A percentile compares a stretch with the other conserved stretches of the same genome.
phyloP scores from a whole-genome alignment of 2,888 invertebrate genomes.

The Lithodes maja region DNA sequence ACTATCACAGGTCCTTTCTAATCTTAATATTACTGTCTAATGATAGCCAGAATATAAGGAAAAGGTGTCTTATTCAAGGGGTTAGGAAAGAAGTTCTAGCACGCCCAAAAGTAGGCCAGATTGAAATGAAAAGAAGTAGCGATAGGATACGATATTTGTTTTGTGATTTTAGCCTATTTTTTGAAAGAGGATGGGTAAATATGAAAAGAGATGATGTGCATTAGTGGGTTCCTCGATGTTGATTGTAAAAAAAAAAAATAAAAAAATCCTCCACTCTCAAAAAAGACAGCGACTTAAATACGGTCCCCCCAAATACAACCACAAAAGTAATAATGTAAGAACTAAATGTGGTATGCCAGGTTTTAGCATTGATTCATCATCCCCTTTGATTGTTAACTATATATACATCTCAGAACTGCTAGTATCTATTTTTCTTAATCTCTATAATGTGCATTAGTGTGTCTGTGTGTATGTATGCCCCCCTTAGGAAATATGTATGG shows the following conservation, averaged over 20 bases:
- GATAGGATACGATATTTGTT: conserved; percentile 11
- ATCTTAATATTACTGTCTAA: no score
- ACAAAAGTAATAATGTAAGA: conserved; percentile 54
- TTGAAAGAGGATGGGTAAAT: conserved; percentile 43
- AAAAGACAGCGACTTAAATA: conserved; percentile 26
- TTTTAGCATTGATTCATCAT: conserved; percentile 64
- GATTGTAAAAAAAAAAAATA: conserved; percentile 36
- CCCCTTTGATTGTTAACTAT: conserved; percentile 61
- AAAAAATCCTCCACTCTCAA: conserved; percentile 51
- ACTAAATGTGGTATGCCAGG: conserved; percentile 51
- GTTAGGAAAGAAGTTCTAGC: not conserved
- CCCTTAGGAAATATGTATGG: conserved; percentile 54
- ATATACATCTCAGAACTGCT: conserved; percentile 66
- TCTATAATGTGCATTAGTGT: conserved; percentile 64
- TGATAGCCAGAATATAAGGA: no score
- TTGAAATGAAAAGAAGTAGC: conserved; percentile 39
- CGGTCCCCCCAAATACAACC: conserved; percentile 50
- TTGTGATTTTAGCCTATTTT: conserved; percentile 33
- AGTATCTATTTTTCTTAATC: conserved; percentile 68
- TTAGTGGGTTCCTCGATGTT: conserved; percentile 67
- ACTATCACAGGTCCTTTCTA: no score
- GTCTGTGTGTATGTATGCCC: conserved; percentile 54
- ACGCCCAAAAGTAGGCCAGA: conserved; percentile 43
- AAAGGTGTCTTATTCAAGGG: no score
- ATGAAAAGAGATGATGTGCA: conserved; percentile 53